Percentiles rank a stretch among this genome's conserved stretches.
Evolutionary conservation across 2,888 invertebrate genomes (phyloP).

Genomic region (Plutella xylostella): DNA sequence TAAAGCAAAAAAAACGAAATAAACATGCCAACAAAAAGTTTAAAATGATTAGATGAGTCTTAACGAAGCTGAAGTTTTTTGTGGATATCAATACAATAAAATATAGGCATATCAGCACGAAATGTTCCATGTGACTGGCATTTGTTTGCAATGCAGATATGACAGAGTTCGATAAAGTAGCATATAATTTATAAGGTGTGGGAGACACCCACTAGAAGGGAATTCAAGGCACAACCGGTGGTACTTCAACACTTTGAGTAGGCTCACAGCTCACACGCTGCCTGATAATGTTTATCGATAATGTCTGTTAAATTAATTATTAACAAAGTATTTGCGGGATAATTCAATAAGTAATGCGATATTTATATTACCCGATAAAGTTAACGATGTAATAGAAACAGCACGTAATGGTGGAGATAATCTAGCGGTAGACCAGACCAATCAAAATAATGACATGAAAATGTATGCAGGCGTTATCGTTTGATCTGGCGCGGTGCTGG

Average conservation of each 20-base stretch:
- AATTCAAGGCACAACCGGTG: slow-evolving; percentile 32
- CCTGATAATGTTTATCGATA: too few species aligned
- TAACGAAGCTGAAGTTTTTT: slow-evolving; percentile 4
- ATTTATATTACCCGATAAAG: not conserved
- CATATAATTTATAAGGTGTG: slow-evolving; percentile 22
- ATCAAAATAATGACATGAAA: too few species aligned
- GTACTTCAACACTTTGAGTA: slow-evolving; percentile 35
- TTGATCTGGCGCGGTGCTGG: not conserved
- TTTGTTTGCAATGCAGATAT: slow-evolving; percentile 31
- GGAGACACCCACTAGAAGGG: slow-evolving; percentile 30
- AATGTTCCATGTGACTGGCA: slow-evolving; percentile 21
- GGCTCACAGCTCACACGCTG: slow-evolving; percentile 26
- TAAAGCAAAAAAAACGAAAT: slow-evolving; percentile 55
- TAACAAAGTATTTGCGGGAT: too few species aligned
- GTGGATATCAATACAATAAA: slow-evolving; percentile 15
- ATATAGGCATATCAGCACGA: slow-evolving; percentile 18
- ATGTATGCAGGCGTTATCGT: too few species aligned
- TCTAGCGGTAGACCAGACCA: too few species aligned
- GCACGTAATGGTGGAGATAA: not conserved
- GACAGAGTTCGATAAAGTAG: slow-evolving; percentile 35
- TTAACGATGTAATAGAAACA: not conserved
- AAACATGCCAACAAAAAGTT: slow-evolving; percentile 44
- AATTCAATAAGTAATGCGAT: too few species aligned
- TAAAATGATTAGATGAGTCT: not conserved
- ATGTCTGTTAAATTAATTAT: too few species aligned